A percentile compares a stretch with the other conserved stretches of the same genome.
These are phyloP conservation scores for Scyliorhinus canicula DNA, from an alignment of 2,797 vertebrate genomes.

Conservation along the genomic window DNA sequence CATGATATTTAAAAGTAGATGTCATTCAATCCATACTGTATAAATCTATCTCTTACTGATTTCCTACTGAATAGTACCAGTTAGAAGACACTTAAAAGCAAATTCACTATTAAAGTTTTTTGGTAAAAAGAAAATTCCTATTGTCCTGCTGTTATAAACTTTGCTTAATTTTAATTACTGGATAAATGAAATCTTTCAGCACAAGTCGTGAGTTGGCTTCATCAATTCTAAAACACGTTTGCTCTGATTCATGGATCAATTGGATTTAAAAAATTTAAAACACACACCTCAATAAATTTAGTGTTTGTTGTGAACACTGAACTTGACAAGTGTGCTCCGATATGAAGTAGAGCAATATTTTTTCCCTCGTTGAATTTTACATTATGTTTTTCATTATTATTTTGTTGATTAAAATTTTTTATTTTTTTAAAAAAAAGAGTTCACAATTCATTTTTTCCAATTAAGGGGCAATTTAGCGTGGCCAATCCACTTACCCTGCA, in stretches of 20 bases:
- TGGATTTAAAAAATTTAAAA: background rate
- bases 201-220: background rate
- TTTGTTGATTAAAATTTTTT: too few species aligned
- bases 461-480: too few species aligned
- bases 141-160: background rate
- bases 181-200: background rate
- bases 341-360: background rate
- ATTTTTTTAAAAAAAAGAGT: too few species aligned
- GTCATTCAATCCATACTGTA: background rate
- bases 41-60: background rate
- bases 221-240: background rate
- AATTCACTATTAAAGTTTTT: conserved; percentile 37
- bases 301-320: background rate
- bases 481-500: too few species aligned
- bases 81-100: background rate
- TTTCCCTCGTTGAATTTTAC: background rate
- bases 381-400: background rate
- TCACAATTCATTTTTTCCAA: too few species aligned
- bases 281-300: background rate
- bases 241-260: background rate
- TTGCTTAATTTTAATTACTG: background rate
- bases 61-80: too few species aligned
- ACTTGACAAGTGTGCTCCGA: background rate
- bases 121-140: background rate
- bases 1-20: background rate